Evolutionary conservation across 2,113 vertebrate species (phyloP).

Genomic region (Pseudorectes ferrugineus): DNA sequence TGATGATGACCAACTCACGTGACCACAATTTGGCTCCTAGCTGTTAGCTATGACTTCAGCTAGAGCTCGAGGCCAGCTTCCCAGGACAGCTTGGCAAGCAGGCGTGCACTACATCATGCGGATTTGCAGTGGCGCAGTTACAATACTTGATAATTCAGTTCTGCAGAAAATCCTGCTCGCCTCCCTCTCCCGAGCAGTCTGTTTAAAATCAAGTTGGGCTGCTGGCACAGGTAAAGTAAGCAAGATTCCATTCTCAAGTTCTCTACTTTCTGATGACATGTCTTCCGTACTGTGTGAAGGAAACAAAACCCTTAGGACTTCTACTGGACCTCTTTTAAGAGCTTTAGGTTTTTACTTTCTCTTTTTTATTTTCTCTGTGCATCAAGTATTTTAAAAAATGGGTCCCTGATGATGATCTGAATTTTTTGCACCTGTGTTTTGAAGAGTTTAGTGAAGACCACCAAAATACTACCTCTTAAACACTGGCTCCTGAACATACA

Average conservation of each 20-base stretch:
- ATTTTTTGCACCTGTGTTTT: not conserved
- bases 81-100: not conserved
- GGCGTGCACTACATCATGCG: not conserved
- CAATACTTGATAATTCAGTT: not conserved
- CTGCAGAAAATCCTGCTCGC: not conserved
- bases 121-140: not conserved
- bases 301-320: not conserved
- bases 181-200: not conserved
- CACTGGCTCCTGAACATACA: not conserved
- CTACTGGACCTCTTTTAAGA: not conserved
- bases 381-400: not conserved
- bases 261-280: not conserved
- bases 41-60: constrained; percentile 18
- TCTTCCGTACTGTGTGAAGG: not conserved
- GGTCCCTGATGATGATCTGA: not conserved
- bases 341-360: not conserved
- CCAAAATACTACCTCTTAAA: not conserved
- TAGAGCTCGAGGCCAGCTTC: constrained; percentile 5
- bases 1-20: accelerated
- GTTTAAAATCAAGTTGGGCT: not conserved
- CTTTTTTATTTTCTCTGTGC: not conserved
- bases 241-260: not conserved
- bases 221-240: not conserved
- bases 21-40: not conserved
- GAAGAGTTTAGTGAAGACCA: not conserved